Evolutionary conservation across 2,797 vertebrate species (phyloP).

Genomic region (Eidolon dupreanum): DNA sequence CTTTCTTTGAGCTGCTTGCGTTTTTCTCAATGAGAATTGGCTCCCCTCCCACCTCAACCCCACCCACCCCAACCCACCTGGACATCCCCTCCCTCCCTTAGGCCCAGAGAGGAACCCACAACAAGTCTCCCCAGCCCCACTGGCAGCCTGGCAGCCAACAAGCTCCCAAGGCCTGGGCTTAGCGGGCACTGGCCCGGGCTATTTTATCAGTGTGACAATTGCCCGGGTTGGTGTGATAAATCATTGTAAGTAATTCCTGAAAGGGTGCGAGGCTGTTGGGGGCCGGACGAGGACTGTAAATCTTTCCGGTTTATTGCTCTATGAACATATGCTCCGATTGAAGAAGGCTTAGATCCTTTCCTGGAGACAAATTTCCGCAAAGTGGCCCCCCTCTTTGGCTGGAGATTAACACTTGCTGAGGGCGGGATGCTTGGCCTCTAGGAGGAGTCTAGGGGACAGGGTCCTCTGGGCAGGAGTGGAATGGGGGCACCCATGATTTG

Average conservation of each 20-base stretch:
- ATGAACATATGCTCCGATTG: slow-evolving; percentile 98
- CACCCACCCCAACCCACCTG: background rate
- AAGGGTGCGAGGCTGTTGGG: slow-evolving; percentile 97
- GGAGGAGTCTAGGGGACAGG: slow-evolving; percentile 30
- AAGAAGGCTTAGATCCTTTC: slow-evolving; percentile 93
- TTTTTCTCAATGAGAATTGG: slow-evolving; percentile 85
- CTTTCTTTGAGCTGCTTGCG: slow-evolving; percentile 74
- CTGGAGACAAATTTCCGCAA: slow-evolving; percentile 90
- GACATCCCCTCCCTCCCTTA: slow-evolving; percentile 25
- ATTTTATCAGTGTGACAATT: slow-evolving; percentile 93
- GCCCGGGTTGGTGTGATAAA: slow-evolving; percentile 94
- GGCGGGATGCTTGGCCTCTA: background rate
- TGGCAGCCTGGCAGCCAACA: slow-evolving; percentile 52
- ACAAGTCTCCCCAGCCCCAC: slow-evolving; percentile 20
- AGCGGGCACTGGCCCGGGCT: slow-evolving; percentile 78
- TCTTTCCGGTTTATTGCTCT: slow-evolving; percentile 99
- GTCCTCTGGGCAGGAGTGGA: background rate
- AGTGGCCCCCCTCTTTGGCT: slow-evolving; percentile 86
- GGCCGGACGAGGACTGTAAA: slow-evolving; percentile 98
- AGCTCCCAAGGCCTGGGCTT: slow-evolving; percentile 64
- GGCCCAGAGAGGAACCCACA: slow-evolving; percentile 61
- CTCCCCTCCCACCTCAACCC: slow-evolving; percentile 62
- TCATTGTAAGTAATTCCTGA: slow-evolving; percentile 99
- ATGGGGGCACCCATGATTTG: background rate
- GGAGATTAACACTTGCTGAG: slow-evolving; percentile 84